Percentiles rank a stretch among this genome's conserved stretches.
These are phyloP conservation scores for Saccostrea cuccullata DNA, from an alignment of 1,140 invertebrate species.

Conservation along the genomic window DNA sequence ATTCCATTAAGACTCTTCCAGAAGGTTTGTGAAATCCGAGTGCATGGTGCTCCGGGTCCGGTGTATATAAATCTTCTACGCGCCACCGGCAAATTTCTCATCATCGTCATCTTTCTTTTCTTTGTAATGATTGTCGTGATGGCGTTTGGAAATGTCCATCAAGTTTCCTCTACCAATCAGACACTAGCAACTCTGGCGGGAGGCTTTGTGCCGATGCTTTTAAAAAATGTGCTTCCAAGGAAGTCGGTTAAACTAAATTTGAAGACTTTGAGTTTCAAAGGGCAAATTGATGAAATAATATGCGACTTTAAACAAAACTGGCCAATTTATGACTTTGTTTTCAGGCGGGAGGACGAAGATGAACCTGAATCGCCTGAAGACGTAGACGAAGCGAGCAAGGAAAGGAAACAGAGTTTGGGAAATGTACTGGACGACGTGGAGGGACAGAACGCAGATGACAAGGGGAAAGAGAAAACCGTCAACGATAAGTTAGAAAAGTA, in stretches of 20 bases:
- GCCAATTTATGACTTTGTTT: conserved; percentile 71
- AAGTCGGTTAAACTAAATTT: conserved; percentile 71
- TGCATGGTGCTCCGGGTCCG: conserved; percentile 75
- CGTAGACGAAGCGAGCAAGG: conserved; percentile 36
- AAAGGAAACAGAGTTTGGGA: conserved; percentile 42
- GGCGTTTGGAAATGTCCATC: conserved; percentile 75
- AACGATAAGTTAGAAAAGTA: conserved; percentile 54
- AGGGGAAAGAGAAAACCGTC: conserved; percentile 53
- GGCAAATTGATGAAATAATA: conserved; percentile 77
- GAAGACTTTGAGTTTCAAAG: conserved; percentile 76
- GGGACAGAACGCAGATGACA: conserved; percentile 58
- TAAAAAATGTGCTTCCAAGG: conserved; percentile 74
- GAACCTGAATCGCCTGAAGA: conserved; percentile 42
- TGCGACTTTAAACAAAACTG: conserved; percentile 75
- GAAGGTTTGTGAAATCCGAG: conserved; percentile 73
- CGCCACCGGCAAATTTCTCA: conserved; percentile 75
- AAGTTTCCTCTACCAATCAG: conserved; percentile 77
- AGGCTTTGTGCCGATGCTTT: conserved; percentile 76
- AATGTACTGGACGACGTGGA: conserved; percentile 51
- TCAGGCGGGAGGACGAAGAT: conserved; percentile 58
- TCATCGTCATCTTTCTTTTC: conserved; percentile 75
- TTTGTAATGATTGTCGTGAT: conserved; percentile 78
- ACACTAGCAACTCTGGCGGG: conserved; percentile 76
- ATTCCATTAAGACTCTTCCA: conserved; percentile 75
- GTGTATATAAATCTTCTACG: conserved; percentile 74